These are phyloP conservation scores for Typhlichthys eigenmanni DNA, from an alignment of 2,797 vertebrate species.

Conservation along the genomic window DNA sequence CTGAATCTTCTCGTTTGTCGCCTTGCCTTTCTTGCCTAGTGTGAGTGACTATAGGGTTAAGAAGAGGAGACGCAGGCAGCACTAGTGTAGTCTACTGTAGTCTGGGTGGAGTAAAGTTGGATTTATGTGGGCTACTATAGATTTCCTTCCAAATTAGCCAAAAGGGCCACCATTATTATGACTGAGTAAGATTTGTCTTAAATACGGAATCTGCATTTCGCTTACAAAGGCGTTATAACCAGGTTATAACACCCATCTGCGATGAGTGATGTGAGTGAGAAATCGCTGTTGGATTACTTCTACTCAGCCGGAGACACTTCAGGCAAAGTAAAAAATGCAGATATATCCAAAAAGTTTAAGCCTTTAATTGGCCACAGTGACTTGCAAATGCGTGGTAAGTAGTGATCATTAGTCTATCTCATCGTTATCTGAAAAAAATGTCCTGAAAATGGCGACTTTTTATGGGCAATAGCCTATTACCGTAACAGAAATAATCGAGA, in stretches of 20 bases:
- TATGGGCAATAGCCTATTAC: too few relatives aligned
- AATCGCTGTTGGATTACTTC: slow-evolving; percentile 79
- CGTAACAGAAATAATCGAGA: neutral
- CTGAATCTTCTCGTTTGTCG: too few relatives aligned
- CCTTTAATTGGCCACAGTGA: slow-evolving; percentile 79
- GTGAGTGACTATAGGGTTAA: slow-evolving; percentile 70
- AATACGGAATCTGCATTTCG: neutral
- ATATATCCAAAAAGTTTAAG: slow-evolving; percentile 77
- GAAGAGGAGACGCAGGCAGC: slow-evolving; percentile 70
- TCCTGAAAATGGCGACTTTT: neutral
- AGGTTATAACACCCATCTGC: neutral
- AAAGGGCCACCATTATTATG: slow-evolving; percentile 23
- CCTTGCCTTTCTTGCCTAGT: neutral
- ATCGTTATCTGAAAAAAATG: neutral
- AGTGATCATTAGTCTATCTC: slow-evolving; percentile 3
- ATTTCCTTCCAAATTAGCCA: slow-evolving; percentile 61
- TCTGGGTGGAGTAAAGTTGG: slow-evolving; percentile 78
- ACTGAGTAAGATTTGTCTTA: slow-evolving; percentile 2
- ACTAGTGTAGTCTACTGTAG: slow-evolving; percentile 28
- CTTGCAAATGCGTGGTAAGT: slow-evolving; percentile 78
- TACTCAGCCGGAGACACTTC: slow-evolving; percentile 65
- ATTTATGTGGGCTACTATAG: slow-evolving; percentile 26
- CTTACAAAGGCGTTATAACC: neutral
- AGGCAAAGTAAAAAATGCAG: slow-evolving; percentile 76
- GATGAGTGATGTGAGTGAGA: slow-evolving; percentile 76